A percentile compares a stretch with the other conserved stretches of the same genome.
Conservation (phyloP, 2,797 vertebrate genomes). For the Molossus molossus region DNA sequence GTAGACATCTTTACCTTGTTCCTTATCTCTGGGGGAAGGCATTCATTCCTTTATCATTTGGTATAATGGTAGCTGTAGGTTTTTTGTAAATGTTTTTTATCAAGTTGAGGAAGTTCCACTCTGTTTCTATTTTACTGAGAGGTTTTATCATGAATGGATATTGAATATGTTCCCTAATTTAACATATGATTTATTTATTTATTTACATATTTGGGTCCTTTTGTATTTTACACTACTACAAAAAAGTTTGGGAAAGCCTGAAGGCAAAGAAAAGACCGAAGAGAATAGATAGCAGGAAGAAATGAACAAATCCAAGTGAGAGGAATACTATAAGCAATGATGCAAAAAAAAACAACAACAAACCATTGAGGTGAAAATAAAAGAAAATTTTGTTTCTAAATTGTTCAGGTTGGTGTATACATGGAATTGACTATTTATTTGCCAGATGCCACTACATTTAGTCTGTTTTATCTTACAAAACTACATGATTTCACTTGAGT, state of each 20-base stretch:
- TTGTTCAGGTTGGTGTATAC: neutral
- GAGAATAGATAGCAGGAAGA: neutral
- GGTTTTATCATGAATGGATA: neutral
- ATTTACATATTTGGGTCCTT: neutral
- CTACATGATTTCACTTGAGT: neutral
- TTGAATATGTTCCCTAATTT: neutral
- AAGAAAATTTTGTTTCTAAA: neutral
- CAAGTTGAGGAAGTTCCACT: neutral
- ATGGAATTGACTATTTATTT: neutral
- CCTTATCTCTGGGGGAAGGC: neutral
- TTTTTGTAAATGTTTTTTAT: neutral
- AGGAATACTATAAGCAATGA: neutral
- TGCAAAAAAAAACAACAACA: neutral
- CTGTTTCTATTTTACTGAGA: neutral
- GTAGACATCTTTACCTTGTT: neutral
- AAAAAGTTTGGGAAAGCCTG: neutral
- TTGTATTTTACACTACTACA: slow-evolving; percentile 3
- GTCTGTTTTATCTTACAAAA: neutral
- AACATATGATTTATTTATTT: neutral
- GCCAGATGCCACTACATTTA: neutral
- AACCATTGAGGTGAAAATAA: neutral
- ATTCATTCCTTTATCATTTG: neutral
- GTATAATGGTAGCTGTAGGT: neutral
- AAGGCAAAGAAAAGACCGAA: neutral
- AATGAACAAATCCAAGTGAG: neutral